Evolutionary conservation across 2,888 invertebrate genomes (phyloP).

Genomic region (Trissolcus brochymenae): DNA sequence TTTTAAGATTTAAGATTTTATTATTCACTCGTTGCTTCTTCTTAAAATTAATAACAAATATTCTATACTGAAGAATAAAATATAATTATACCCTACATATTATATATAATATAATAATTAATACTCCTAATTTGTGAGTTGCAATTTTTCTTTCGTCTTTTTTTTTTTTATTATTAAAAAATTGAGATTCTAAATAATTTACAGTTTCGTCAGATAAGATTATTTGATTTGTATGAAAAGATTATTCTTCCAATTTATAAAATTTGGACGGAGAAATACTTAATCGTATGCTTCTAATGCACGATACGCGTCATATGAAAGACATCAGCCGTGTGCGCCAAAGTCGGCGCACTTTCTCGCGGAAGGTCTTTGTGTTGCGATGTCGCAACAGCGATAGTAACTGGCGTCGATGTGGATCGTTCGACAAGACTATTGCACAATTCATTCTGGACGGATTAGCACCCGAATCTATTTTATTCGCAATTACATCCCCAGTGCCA

Average conservation of each 20-base stretch:
- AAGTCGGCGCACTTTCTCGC: slow-evolving; percentile 46
- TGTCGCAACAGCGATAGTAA: slow-evolving; percentile 62
- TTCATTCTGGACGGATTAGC: slow-evolving; percentile 19
- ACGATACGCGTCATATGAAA: slow-evolving; percentile 42
- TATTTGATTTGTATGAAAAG: not conserved
- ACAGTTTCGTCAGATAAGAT: too few relatives aligned
- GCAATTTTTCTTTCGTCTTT: too few relatives aligned
- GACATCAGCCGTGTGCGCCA: slow-evolving; percentile 28
- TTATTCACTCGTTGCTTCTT: too few relatives aligned
- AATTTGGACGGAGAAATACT: not conserved
- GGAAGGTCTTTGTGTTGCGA: slow-evolving; percentile 58
- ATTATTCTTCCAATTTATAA: not conserved
- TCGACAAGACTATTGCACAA: slow-evolving; percentile 51
- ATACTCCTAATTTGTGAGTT: too few relatives aligned
- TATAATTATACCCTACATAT: too few relatives aligned
- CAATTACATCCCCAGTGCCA: slow-evolving; percentile 18
- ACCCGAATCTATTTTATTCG: slow-evolving; percentile 31
- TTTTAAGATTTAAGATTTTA: too few relatives aligned
- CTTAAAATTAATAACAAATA: too few relatives aligned
- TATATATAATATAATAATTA: too few relatives aligned
- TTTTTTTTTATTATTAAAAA: too few relatives aligned
- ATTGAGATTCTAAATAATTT: too few relatives aligned
- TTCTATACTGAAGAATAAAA: too few relatives aligned
- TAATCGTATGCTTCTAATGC: slow-evolving; percentile 35
- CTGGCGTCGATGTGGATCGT: slow-evolving; percentile 60